Conservation (phyloP, 2,888 invertebrate species). For the Papilio demoleus region DNA sequence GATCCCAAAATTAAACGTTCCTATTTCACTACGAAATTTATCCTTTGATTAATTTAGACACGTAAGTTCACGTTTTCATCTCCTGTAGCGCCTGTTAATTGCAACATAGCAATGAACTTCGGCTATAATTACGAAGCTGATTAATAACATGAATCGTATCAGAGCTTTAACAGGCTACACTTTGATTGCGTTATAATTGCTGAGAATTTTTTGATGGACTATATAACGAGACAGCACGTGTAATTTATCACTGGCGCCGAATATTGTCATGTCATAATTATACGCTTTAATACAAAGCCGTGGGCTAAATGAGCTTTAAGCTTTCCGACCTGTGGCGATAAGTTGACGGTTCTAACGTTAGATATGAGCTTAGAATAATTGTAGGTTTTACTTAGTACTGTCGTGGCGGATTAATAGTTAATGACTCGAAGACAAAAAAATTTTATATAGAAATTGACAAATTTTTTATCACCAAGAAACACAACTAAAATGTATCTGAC, state of each 20-base stretch:
- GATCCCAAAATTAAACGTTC: neutral
- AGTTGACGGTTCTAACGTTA: conserved; percentile 1
- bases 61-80: conserved; percentile 31
- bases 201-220: conserved; percentile 58
- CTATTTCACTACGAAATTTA: conserved; percentile 19
- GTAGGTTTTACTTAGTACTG: no score
- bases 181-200: conserved; percentile 79
- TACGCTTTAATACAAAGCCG: neutral
- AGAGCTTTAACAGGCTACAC: conserved; percentile 51
- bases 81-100: conserved; percentile 45
- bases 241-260: conserved; percentile 38
- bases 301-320: conserved; percentile 18
- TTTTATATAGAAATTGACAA: no score
- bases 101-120: conserved; percentile 43
- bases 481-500: no score
- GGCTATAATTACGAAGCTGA: conserved; percentile 62
- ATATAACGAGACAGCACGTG: conserved; percentile 44
- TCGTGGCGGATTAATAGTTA: no score
- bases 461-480: no score
- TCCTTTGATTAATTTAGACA: conserved; percentile 46
- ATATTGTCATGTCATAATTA: conserved; percentile 33
- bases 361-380: neutral
- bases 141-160: conserved; percentile 66
- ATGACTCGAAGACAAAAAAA: no score
- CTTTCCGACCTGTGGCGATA: conserved; percentile 29